phyloP scores from a whole-genome alignment of 2,113 vertebrate genomes.

The Coryphaenoides rupestris region DNA sequence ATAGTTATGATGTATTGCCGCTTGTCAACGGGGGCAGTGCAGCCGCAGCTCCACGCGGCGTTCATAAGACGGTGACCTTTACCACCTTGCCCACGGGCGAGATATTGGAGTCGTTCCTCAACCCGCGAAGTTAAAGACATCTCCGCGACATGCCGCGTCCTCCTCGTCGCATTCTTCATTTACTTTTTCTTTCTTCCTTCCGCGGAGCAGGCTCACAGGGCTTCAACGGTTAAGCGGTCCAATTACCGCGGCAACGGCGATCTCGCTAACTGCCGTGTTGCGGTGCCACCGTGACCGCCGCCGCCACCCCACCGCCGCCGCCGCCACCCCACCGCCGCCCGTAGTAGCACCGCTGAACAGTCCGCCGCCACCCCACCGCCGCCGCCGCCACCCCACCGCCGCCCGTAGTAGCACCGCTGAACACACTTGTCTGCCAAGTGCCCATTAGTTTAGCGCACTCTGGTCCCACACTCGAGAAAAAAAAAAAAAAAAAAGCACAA shows the following conservation, averaged over 20 bases:
- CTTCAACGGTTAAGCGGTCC: conserved; percentile 63
- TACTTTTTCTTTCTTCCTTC: no score
- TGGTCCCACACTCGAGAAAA: no score
- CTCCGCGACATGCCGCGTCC: conserved; percentile 50
- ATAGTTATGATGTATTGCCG: conserved; percentile 62
- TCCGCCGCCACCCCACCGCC: background rate
- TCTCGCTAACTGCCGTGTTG: conserved; percentile 2
- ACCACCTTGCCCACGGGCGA: conserved; percentile 46
- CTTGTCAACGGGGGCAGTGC: conserved; percentile 64
- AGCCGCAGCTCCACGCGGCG: conserved; percentile 51
- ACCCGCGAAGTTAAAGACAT: conserved; percentile 59
- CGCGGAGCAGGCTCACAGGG: conserved; percentile 57
- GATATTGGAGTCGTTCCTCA: conserved; percentile 70
- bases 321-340: no score
- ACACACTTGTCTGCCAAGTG: conserved; percentile 44
- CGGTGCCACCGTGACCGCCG: background rate
- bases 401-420: no score
- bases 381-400: background rate
- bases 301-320: background rate
- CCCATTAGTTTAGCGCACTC: conserved; percentile 53
- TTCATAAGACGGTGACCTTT: conserved; percentile 65
- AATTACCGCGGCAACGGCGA: conserved; percentile 61
- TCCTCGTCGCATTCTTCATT: conserved; percentile 68
- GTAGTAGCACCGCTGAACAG: no score
- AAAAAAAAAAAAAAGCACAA: no score